Percentiles rank a stretch among this genome's conserved stretches.
Conservation (phyloP, 2,888 invertebrate genomes). For the Colostygia pectinataria region DNA sequence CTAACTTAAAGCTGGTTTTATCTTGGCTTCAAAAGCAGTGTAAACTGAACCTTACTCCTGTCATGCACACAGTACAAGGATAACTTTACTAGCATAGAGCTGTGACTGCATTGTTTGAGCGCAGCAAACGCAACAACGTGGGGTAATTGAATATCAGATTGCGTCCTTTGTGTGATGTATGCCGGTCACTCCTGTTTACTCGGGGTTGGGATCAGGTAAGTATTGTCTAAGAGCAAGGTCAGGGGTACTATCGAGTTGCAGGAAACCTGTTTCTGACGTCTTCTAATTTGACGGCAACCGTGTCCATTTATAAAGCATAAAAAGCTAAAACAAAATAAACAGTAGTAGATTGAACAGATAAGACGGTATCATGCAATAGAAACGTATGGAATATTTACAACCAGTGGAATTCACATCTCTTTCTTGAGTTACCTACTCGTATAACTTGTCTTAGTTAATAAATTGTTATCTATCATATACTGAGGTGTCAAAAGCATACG, state of each 20-base stretch:
- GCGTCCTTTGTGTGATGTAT: constrained; percentile 46
- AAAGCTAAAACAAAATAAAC: too few species aligned
- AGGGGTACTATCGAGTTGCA: constrained; percentile 7
- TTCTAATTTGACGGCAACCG: too few species aligned
- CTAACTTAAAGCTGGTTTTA: too few species aligned
- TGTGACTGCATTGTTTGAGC: constrained; percentile 38
- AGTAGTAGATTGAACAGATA: too few species aligned
- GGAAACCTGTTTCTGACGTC: constrained; percentile 5
- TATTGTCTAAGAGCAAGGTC: constrained; percentile 19
- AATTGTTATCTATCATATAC: too few species aligned
- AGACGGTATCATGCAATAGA: too few species aligned
- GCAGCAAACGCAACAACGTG: constrained; percentile 47
- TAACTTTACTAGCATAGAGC: constrained; percentile 2
- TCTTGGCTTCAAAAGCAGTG: not conserved
- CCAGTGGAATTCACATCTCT: too few species aligned
- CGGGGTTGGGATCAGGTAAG: constrained; percentile 9
- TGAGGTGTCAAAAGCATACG: too few species aligned
- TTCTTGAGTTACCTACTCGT: too few species aligned
- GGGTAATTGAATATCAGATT: constrained; percentile 55
- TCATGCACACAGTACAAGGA: not conserved
- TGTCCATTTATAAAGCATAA: too few species aligned
- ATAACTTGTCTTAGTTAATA: too few species aligned
- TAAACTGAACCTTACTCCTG: not conserved
- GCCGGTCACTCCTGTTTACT: constrained; percentile 22
- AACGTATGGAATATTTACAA: too few species aligned